Evolutionary conservation across 2,888 invertebrate species (phyloP), one percentile per base, ranked within the genome.

Genomic region (Nezara viridula): DNA sequence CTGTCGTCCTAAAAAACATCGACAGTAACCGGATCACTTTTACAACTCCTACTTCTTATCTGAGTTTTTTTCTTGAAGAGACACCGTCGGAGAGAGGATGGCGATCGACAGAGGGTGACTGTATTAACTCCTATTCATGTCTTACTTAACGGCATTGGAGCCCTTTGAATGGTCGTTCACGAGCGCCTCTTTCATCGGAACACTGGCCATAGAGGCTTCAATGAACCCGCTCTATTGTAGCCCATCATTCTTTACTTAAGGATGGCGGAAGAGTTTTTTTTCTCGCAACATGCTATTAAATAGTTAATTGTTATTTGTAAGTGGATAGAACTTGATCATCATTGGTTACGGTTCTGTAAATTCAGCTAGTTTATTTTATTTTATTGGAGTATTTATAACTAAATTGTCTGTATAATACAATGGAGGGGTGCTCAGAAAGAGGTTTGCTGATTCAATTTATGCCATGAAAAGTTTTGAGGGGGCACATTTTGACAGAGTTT

Each of bases 141-240:
- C 44, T 44, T 81, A 81, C 44, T 81, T 81, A 81, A 81, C 81
- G 44, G 66, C 21, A 37, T 73, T 73, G 60, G 60, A 16, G 77
- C 21, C 77, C 77, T 40, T 77, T 77, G 81, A 81, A 47, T 21
- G 40, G 44, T 47, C 21, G 44, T 44, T 81, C 32, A 81, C 0
- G 44, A 47, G 44, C 44, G 44, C 44, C 14, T 81, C 47, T 81
- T 81, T 81, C 81, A 81, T n/a, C 44, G 14, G 81, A 44, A 47
- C 81, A 47, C n/a, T n/a, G 81, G 24, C 10, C 44, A 40, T 40
- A n/a, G 81, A 44, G 44, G 81, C 44, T 81, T 81, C 44, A 81
- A 44, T 81, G 81, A 47, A 40, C 81, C n/a, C 40, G 2, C 40
- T 24, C 44, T 47, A 81, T 81, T 81, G 81, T 81, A 16, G 2